Percentiles rank a stretch among this genome's conserved stretches.
Evolutionary conservation across 2,888 invertebrate species (phyloP).

Genomic region (Nebria brevicollis): DNA sequence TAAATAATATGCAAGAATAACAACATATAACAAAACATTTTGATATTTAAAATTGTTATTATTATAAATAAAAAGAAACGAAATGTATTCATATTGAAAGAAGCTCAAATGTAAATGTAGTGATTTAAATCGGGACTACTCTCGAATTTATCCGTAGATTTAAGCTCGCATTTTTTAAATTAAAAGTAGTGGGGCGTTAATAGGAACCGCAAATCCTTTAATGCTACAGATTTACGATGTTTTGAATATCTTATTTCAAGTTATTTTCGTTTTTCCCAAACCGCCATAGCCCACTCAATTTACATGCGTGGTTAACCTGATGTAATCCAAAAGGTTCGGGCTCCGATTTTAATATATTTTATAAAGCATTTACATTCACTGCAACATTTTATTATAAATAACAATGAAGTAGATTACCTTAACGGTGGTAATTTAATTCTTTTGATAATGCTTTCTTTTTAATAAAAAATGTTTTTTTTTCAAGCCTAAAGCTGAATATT

Average conservation of each 20-base stretch:
- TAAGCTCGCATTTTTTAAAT: constrained; percentile 22
- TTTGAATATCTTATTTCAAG: constrained; percentile 44
- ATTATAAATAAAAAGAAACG: no score
- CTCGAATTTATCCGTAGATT: not conserved
- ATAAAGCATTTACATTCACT: not conserved
- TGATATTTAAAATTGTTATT: no score
- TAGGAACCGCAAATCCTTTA: constrained; percentile 40
- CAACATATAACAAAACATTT: no score
- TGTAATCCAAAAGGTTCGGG: not conserved
- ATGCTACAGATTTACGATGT: constrained; percentile 43
- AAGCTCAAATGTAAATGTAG: not conserved
- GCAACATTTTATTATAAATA: not conserved
- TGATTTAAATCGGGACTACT: not conserved
- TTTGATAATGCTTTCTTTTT: not conserved
- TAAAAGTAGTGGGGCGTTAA: constrained; percentile 35
- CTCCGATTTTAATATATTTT: not conserved
- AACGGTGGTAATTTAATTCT: not conserved
- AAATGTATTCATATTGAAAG: not conserved
- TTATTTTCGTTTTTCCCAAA: constrained; percentile 23
- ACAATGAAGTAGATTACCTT: not conserved
- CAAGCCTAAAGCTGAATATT: no score
- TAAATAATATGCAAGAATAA: not conserved
- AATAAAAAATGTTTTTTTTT: not conserved
- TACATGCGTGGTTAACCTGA: not conserved
- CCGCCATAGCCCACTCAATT: not conserved